Base-by-base conservation (phyloP, 2,797 vertebrate genomes). In the Pangasius krempfi region DNA sequence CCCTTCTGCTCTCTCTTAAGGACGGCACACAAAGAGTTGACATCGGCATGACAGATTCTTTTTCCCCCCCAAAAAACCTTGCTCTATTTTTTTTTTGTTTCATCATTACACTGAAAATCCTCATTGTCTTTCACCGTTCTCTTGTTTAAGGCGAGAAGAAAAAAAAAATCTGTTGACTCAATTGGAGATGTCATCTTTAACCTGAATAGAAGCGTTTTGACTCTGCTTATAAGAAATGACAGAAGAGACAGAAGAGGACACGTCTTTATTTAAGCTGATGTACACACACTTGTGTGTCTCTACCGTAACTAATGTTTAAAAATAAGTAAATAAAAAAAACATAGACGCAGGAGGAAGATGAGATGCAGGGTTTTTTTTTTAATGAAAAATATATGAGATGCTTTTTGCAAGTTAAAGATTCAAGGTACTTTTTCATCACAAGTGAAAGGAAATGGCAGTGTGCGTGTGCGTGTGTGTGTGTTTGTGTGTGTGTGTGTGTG, bases 311-410 rank as follows among this genome's bases (percentile, higher is more conserved):
- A 97, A 97, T 97, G 97, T 97, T 97, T 97, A 97, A 98, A 98
- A 98, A 97, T 97, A 97, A 98, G 97, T 97, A 97, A 98, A 97
- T 97, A 98, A 93, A 93, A 91, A 95, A 94, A 93, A 94, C 94
- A 94, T 86, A 94, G 94, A 94, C 93, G 94, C 95, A 94, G 86
- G 79, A 94, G 95, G 93, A 93, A 94, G 94, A 93, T 93, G 82
- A 86, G 93, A 92, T 87, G 82, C 1, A 93, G 94, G 96, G 94
- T 93, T 91, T 93, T 95, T 95, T 93, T 92, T 96, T 96, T 20
- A 83, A 99, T 99, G 97, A 98, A 99, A 97, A 97, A 98, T 98
- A 97, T 97, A 98, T 99, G 97, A 99, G 96, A 95, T 97, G 98
- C 98, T 96, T 98, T 98, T 99, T 97, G 97, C 97, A 98, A 97